phyloP scores from a whole-genome alignment of 2,113 vertebrate species.

The Saguinus imperator region DNA sequence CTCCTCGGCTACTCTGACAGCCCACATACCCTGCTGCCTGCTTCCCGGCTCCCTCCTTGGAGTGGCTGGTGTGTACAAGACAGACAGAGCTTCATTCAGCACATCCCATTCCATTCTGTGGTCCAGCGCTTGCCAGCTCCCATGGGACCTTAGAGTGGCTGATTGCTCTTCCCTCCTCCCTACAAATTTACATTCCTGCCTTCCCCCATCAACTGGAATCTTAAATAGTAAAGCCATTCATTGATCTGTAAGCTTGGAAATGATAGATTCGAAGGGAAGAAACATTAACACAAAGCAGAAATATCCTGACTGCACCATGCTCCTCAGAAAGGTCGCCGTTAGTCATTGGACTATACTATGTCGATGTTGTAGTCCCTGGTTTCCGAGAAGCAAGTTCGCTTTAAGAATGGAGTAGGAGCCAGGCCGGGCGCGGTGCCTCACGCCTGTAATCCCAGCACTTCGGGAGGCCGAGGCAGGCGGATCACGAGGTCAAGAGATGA shows the following conservation, averaged over 20 bases:
- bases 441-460: too few relatives aligned
- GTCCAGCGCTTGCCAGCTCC: not conserved
- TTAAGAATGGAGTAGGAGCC: not conserved
- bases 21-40: not conserved
- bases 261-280: not conserved
- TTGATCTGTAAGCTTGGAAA: not conserved
- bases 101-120: not conserved
- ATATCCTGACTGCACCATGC: not conserved
- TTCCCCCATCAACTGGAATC: not conserved
- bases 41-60: not conserved
- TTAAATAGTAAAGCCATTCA: constrained; percentile 12
- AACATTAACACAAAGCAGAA: not conserved
- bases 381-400: not conserved
- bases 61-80: not conserved
- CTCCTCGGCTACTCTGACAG: not conserved
- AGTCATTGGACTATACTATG: not conserved
- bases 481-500: too few relatives aligned
- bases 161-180: not conserved
- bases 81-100: not conserved
- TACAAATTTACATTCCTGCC: not conserved
- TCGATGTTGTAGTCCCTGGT: not conserved
- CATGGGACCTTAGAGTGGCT: not conserved
- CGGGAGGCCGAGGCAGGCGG: too few relatives aligned
- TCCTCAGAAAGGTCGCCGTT: not conserved
- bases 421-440: too few relatives aligned